These are phyloP conservation scores for Gymnocypris eckloni DNA, from an alignment of 2,797 vertebrate species.

Conservation along the genomic window DNA sequence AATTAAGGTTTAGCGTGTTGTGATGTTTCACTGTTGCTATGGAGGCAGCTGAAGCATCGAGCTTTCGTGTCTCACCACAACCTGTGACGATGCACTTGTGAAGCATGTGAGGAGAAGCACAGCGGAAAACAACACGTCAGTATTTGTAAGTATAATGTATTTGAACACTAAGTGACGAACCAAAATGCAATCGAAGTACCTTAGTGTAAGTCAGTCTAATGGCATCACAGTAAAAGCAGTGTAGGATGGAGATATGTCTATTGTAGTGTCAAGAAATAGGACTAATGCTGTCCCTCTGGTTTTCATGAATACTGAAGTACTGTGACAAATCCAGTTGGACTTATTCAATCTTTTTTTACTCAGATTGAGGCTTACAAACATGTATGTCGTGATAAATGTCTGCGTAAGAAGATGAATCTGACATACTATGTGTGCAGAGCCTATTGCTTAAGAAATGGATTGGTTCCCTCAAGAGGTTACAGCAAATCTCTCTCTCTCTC, in stretches of 20 bases:
- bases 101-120: conserved; percentile 29
- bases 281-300: neutral
- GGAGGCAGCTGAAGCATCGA: conserved; percentile 24
- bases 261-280: neutral
- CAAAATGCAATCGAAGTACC: neutral
- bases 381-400: conserved; percentile 26
- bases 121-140: conserved; percentile 24
- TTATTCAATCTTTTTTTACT: neutral
- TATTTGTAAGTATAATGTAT: neutral
- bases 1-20: conserved; percentile 36
- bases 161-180: neutral
- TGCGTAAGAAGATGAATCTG: conserved; percentile 18
- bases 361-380: conserved; percentile 36
- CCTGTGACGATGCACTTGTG: conserved; percentile 28
- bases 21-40: conserved; percentile 42
- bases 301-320: conserved; percentile 16
- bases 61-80: conserved; percentile 26
- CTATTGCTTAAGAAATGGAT: conserved; percentile 38
- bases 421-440: conserved; percentile 28
- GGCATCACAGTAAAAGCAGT: neutral
- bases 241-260: neutral
- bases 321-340: conserved; percentile 42
- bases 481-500: neutral
- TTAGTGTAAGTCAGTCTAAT: neutral
- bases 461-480: conserved; percentile 13